Base-by-base conservation (phyloP, 53 echinoderm and acorn worm genomes). In the Apostichopus leukothele region DNA sequence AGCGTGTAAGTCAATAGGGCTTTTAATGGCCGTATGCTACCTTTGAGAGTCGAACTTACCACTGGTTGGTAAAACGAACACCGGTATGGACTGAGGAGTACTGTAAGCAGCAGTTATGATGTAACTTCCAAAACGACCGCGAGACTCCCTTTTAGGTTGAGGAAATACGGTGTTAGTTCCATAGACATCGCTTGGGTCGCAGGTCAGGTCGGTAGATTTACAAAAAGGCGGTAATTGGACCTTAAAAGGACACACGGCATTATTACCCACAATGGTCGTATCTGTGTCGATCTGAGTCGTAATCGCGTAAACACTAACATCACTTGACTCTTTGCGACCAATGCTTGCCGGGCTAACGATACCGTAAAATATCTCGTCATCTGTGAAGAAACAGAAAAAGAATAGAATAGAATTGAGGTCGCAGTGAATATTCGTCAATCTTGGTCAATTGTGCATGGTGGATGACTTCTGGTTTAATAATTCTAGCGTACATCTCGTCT, bases 351-450 rank as follows among this genome's bases (percentile, higher is more conserved):
- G 57, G 22, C 59, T 55, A 4, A 81, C 81, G 55, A 81, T 59
- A 9, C 81, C 60, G 21, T 81, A 81, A 59, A 81, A 81, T 54
- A 81, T 59, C 5, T 81, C 81, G 12, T 81, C 81, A 81, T 81
- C 81, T 81, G 14, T 52, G 3, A 12, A 4, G 63, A 61, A 61
- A 61, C 10, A 12, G 63, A 14, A 60, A 57, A 57, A 9, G 4
- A 57, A 57, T 9, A 57, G 10, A 57, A 57, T 57, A 9, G 10
- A 10, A 57, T 10, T 4, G 57, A 57, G 10, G 57, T 57, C 10
- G 57, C 57, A 9, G 10, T 9, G 57, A 10, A 10, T 57, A 57
- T 57, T 10, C 7, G 57, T 57, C 7, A 57, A 57, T 57, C 39
- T 39, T 39, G 39, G 39, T 39, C 39, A 39, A 39, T 39, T 39